Evolutionary conservation across 1,140 invertebrate genomes (phyloP).

Genomic region (Venturia canescens): DNA sequence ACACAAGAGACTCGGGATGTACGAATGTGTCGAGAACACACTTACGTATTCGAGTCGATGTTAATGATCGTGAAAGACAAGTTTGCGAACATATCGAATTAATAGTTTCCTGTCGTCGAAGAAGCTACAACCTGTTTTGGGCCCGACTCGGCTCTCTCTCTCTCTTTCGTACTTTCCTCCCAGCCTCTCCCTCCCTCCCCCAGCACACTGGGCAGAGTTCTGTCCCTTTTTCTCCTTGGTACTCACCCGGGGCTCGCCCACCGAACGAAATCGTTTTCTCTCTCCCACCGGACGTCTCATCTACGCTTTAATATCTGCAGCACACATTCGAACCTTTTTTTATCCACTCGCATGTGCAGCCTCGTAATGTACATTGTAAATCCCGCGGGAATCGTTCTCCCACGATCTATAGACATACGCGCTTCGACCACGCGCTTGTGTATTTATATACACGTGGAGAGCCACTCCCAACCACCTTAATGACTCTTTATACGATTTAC

Average conservation of each 20-base stretch:
- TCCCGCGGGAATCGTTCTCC: too few relatives aligned
- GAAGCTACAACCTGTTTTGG: slow-evolving; percentile 38
- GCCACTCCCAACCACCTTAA: slow-evolving; percentile 58
- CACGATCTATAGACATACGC: too few relatives aligned
- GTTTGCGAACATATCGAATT: slow-evolving; percentile 13
- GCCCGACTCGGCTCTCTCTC: neutral
- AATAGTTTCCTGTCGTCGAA: slow-evolving; percentile 35
- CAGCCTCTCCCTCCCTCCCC: too few relatives aligned
- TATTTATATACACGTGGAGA: slow-evolving; percentile 41
- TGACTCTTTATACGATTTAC: slow-evolving; percentile 56
- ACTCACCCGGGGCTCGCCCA: slow-evolving; percentile 30
- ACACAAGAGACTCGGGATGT: neutral
- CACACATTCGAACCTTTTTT: too few relatives aligned
- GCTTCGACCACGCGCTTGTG: too few relatives aligned
- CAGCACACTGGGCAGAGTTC: neutral
- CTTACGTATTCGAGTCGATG: neutral
- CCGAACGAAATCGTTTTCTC: slow-evolving; percentile 13
- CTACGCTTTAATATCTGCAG: too few relatives aligned
- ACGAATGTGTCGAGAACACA: neutral
- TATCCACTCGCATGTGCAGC: too few relatives aligned
- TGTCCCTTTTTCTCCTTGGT: neutral
- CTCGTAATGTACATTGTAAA: too few relatives aligned
- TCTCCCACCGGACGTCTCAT: slow-evolving; percentile 26
- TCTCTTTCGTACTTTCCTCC: neutral
- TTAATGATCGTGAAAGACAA: slow-evolving; percentile 19